Evolutionary conservation across 2,797 vertebrate species (phyloP), one percentile per base, ranked within the genome.

Genomic region (Coregonus sp.): DNA sequence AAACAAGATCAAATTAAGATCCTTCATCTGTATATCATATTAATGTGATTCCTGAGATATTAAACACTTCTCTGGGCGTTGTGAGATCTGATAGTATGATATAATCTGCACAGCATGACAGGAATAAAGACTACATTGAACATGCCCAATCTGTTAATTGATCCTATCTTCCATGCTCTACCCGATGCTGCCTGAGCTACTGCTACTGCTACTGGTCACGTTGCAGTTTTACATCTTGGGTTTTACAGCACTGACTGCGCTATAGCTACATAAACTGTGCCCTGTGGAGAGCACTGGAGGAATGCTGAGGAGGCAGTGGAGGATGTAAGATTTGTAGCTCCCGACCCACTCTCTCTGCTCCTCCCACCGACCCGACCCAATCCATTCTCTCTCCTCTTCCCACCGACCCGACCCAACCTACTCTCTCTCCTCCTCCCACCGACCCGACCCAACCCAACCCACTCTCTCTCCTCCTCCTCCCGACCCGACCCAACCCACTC

Each of bases 251-350:
- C 73, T 80, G 11, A 52, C 37, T 56, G 51, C 69, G 65, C 76
- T 59, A 40, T 81, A 31, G 59, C 80, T 78, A 82, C 75, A 59
- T 86, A 86, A 87, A 91, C 84, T 76, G 73, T 89, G 83, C 86
- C 73, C 75, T 84, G 81, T 80, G 66, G 72, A 66, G 76, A 85
- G 78, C 76, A 73, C 86, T 80, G 82, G 77, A 71, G 77, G 81
- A 91, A 82, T 91, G 90, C 90, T 92, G 93, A 93, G 78, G 11
- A 82, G 80, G 90, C 89, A 87, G 80, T 80, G 68, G 77, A 84
- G 72, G 68, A 72, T 79, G 66, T 75, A 84, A 72, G 73, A 72
- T 75, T 75, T 33, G 33, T 4, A 50, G 67, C 4, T 29, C 16
- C 6, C 37, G 29, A 12, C 40, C 78, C 81, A 76, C 63, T 68